Evolutionary conservation across 2,888 invertebrate genomes (phyloP).

Genomic region (Eupithecia dodoneata): DNA sequence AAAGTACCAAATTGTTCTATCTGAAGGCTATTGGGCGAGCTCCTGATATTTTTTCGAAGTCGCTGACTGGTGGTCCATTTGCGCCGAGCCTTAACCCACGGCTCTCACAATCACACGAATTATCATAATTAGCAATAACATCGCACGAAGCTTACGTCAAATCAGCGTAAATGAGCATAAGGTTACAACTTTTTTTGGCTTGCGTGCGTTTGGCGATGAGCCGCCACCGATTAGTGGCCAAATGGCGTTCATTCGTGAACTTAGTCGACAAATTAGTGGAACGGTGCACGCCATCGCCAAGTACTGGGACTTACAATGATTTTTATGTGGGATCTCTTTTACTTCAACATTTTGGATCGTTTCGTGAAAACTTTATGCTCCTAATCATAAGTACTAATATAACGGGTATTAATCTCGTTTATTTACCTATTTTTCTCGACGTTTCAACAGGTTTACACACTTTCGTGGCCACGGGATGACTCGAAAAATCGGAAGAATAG

Average conservation of each 20-base stretch:
- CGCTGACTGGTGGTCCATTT: not conserved
- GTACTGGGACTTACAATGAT: not conserved
- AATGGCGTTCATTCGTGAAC: slow-evolving; percentile 68
- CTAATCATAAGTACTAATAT: no score
- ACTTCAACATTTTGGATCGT: not conserved
- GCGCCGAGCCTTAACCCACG: slow-evolving; percentile 4
- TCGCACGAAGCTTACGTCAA: slow-evolving; percentile 78
- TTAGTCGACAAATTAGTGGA: slow-evolving; percentile 78
- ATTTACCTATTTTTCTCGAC: no score
- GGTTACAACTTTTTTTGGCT: slow-evolving; percentile 67
- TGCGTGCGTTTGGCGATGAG: slow-evolving; percentile 68
- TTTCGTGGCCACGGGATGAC: no score
- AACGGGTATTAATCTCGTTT: no score
- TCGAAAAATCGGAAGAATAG: no score
- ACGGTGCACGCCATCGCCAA: slow-evolving; percentile 75
- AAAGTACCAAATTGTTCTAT: not conserved
- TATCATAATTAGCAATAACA: slow-evolving; percentile 79
- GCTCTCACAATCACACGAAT: slow-evolving; percentile 60
- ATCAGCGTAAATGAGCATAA: slow-evolving; percentile 66
- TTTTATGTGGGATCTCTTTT: not conserved
- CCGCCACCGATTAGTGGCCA: slow-evolving; percentile 69
- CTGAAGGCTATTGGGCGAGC: not conserved
- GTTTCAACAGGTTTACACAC: no score
- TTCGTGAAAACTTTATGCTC: not conserved
- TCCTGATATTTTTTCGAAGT: not conserved